Conservation (phyloP, 2,888 invertebrate genomes). For the Meandrusa payeni region DNA sequence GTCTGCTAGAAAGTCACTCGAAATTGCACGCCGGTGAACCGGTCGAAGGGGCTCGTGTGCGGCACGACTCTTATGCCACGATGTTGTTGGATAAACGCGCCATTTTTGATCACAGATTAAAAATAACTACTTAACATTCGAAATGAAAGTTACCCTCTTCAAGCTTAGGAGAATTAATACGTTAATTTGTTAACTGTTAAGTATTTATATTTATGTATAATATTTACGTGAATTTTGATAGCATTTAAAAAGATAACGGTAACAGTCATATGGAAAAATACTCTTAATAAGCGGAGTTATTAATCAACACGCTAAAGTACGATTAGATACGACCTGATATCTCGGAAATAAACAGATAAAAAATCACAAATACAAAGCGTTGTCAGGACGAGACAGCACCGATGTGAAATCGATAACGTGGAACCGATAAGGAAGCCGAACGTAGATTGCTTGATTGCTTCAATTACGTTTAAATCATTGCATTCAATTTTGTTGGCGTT, state of each 20-base stretch:
- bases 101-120: constrained; percentile 9
- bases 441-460: constrained; percentile 3
- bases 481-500: constrained; percentile 1
- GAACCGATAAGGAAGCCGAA: background rate
- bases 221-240: too few species aligned
- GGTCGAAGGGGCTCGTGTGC: constrained; percentile 42
- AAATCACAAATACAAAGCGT: constrained; percentile 6
- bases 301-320: background rate
- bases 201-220: too few species aligned
- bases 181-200: too few species aligned
- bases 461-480: constrained; percentile 4
- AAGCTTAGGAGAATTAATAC: too few species aligned
- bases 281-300: constrained; percentile 2
- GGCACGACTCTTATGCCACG: constrained; percentile 10
- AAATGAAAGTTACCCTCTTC: constrained; percentile 9
- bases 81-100: constrained; percentile 7
- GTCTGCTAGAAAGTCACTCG: constrained; percentile 58
- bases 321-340: constrained; percentile 9
- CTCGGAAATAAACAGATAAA: constrained; percentile 12
- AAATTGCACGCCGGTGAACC: constrained; percentile 49
- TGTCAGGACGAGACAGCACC: constrained; percentile 5
- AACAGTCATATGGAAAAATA: constrained; percentile 14
- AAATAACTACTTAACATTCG: background rate
- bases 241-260: too few species aligned
- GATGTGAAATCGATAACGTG: constrained; percentile 1